Base-by-base conservation (phyloP, 2,797 vertebrate species). In the Sphaeramia orbicularis region DNA sequence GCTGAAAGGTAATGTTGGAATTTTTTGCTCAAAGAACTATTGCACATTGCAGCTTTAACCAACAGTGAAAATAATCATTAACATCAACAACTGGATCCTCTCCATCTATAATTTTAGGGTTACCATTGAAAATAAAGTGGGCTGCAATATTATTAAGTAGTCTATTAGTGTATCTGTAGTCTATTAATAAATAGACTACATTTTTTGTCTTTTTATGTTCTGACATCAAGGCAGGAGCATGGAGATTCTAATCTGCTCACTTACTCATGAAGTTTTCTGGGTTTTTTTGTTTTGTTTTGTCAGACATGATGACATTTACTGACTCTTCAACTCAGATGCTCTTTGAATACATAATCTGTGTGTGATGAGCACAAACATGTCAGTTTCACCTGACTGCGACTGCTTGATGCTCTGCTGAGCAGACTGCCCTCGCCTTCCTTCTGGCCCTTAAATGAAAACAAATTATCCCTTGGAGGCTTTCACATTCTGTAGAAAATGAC, bases 361-460 rank as follows among this genome's bases (percentile, higher is more conserved):
- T 18, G 55, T 50, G 53, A 75, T 62, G 75, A 80, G 57, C 51
- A 42, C 48, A 65, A 83, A 73, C 68, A 71, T 73, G 79, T 76
- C 80, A 64, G 67, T 73, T 74, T 72, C 56, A 78, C 74, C 72
- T 74, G 71, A 82, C 63, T 83, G 80, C 85, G 76, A 68, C 71
- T 50, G 59, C 55, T 74, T 80, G 74, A 78, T 59, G 76, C 50
- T 79, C 58, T 71, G 72, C 74, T 63, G 76, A 61, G 42, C 78
- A 77, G 76, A 77, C 83, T 37, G 65, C 47, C 67, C 55, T 40
- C 30, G 53, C 65, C 51, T 79, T 54, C 74, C 58, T 57, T 73
- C 71, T 56, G 41, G 77, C 71, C 62, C 81, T 78, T 81, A 63
- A 80, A 74, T 81, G 71, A 83, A 85, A 87, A 83, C 72, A 84